A percentile compares a stretch with the other conserved stretches of the same genome.
phyloP scores from a whole-genome alignment of 2,113 vertebrate species.

The Chunga burmeisteri region DNA sequence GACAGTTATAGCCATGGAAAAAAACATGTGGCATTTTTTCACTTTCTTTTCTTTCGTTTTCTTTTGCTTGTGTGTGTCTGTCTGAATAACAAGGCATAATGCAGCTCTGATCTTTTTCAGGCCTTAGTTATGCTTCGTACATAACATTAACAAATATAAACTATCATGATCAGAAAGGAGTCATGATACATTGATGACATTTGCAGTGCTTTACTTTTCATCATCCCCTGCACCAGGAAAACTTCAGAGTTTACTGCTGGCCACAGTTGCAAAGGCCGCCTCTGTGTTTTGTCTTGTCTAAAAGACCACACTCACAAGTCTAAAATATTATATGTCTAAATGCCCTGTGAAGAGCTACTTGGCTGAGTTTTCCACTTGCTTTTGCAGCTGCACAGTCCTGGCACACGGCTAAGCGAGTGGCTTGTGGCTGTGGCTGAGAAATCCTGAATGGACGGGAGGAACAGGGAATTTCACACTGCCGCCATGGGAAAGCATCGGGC shows the following conservation, averaged over 20 bases:
- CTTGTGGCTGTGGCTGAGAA: slow-evolving; percentile 1
- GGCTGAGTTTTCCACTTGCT: neutral
- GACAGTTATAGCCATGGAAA: neutral
- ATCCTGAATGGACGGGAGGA: neutral
- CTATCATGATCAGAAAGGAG: neutral
- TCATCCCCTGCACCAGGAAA: neutral
- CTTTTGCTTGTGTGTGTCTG: neutral
- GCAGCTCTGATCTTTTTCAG: neutral
- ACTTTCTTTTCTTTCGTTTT: neutral
- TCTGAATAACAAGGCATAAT: neutral
- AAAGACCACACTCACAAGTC: neutral
- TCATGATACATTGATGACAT: neutral
- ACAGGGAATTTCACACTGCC: neutral
- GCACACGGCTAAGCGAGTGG: neutral
- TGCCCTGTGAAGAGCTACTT: neutral
- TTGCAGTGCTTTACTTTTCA: neutral
- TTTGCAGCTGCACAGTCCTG: slow-evolving; percentile 25
- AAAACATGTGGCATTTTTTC: neutral
- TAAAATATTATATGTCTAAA: neutral
- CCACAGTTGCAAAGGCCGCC: neutral
- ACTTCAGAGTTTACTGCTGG: neutral
- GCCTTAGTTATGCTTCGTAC: neutral
- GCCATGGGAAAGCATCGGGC: neutral
- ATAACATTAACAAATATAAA: neutral
- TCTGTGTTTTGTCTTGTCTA: slow-evolving; percentile 10